Evolutionary conservation across 1,140 invertebrate genomes (phyloP), one percentile per base, ranked within the genome.

Genomic region (Tenebrio molitor): DNA sequence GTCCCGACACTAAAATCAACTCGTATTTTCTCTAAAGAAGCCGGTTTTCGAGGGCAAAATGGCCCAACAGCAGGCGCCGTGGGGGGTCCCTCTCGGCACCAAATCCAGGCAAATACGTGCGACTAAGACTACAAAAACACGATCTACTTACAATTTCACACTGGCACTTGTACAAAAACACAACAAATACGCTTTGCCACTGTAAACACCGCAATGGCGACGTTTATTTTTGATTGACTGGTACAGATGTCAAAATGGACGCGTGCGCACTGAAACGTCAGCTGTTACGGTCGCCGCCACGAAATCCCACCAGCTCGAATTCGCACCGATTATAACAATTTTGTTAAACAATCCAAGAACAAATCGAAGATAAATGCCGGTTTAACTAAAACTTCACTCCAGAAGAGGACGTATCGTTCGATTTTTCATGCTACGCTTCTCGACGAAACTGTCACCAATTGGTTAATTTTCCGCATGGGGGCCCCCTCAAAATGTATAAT

Each of bases 401-500:
- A n/a, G n/a, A n/a, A n/a, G n/a, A n/a, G n/a, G 10, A 33, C 4
- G 4, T 33, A 33, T 33, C 4, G 10, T 33, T 33, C 29, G 10
- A 33, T 33, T 33, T 33, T 33, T 33, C 10, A 4, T 5, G 29
- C 29, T 10, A 33, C 4, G 10, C 10, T 10, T 19, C 44, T 50
- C 23, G 19, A 10, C 44, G 7, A 46, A 46, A n/a, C 23, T 12
- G 8, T 58, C 23, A 58, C 12, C 25, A 58, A 58, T 58, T 23
- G 50, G 15, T 23, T 14, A 66, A 66, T 66, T 66, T 66, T 66
- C 34, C 42, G 64, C 64, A 36, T 66, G 34, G 19, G 44, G 25
- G 25, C 36, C 14, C 7, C 1, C 25, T 21, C 1, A 66, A 66
- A 66, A 25, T 29, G 17, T 66, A 36, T 42, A 42, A 66, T 66